These are phyloP conservation scores for Babylonia areolata DNA, from an alignment of 1,140 invertebrate species.

Conservation along the genomic window DNA sequence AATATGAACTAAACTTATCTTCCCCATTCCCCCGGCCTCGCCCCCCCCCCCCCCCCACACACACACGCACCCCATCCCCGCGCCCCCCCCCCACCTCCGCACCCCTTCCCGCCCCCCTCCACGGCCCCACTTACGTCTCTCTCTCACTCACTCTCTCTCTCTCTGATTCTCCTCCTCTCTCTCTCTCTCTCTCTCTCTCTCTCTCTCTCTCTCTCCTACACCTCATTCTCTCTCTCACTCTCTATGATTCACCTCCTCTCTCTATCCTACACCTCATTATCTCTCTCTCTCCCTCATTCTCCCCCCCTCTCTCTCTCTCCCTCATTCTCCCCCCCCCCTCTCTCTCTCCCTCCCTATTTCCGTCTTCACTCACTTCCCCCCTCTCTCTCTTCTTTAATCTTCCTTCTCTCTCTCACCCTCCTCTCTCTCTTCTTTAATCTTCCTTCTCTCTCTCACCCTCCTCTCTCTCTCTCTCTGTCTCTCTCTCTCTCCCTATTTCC, in stretches of 20 bases:
- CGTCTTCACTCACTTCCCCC: background rate
- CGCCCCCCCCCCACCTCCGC: too few relatives aligned
- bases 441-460: background rate
- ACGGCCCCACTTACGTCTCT: background rate
- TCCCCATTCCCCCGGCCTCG: too few relatives aligned
- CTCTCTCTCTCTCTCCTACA: background rate
- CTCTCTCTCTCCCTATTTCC: conserved; percentile 12
- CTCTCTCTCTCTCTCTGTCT: background rate
- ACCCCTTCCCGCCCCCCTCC: too few relatives aligned
- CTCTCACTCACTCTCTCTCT: background rate
- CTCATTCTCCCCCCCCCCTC: background rate
- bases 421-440: too few relatives aligned
- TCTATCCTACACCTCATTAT: background rate
- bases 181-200: background rate
- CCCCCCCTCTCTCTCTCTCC: background rate
- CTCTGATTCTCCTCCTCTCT: background rate
- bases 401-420: background rate
- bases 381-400: background rate
- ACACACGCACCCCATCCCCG: too few relatives aligned
- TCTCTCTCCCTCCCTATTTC: background rate
- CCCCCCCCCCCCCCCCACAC: too few relatives aligned
- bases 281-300: background rate
- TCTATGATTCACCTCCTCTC: background rate
- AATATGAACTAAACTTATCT: too few relatives aligned
- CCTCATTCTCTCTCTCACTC: background rate